Percentiles rank a stretch among this genome's conserved stretches.
phyloP scores from a whole-genome alignment of 2,113 vertebrate genomes.

The Prunella himalayana region DNA sequence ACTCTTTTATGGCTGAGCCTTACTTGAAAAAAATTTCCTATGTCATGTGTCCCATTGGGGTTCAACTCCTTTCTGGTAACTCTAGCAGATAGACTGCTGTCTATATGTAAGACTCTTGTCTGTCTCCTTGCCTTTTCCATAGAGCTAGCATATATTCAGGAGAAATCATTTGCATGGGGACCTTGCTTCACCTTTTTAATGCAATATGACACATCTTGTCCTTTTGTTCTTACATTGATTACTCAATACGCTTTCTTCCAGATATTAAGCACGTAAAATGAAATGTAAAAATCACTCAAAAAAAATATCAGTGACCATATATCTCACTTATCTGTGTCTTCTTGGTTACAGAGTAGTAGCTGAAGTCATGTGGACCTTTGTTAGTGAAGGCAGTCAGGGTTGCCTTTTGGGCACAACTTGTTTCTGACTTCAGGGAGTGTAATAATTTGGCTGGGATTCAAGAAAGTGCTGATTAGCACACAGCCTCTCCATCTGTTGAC shows the following conservation, averaged over 20 bases:
- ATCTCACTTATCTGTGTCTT: background rate
- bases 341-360: background rate
- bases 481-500: background rate
- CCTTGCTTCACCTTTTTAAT: background rate
- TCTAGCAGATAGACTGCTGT: background rate
- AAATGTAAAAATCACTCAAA: background rate
- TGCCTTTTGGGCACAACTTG: background rate
- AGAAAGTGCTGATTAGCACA: background rate
- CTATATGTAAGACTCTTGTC: background rate
- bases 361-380: constrained; percentile 3
- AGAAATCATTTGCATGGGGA: background rate
- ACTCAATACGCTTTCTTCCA: background rate
- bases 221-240: background rate
- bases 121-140: background rate
- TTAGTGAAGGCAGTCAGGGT: background rate
- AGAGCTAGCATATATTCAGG: background rate
- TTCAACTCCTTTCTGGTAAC: background rate
- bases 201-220: background rate
- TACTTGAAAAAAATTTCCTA: background rate
- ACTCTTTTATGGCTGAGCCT: background rate
- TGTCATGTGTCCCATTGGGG: background rate
- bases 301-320: background rate
- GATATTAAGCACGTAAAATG: background rate
- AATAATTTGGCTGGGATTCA: background rate
- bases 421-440: background rate